Conservation (phyloP, 2,113 vertebrate species). For the Hyla sarda region DNA sequence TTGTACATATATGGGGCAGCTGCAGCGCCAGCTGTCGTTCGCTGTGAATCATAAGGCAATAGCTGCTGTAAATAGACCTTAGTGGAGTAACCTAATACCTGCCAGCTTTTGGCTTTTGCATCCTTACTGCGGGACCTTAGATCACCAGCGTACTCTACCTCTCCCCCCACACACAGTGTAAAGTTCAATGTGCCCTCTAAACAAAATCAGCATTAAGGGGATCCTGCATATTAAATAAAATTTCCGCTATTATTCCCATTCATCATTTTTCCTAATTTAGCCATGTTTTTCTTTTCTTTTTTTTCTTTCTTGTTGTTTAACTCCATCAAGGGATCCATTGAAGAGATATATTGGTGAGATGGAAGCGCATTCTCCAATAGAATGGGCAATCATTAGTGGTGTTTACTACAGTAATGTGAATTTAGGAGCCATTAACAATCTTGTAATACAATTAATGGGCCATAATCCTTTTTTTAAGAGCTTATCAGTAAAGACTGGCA, state of each 20-base stretch:
- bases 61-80: conserved; percentile 90
- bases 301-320: conserved; percentile 9
- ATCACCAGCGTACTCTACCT: conserved; percentile 9
- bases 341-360: conserved; percentile 47
- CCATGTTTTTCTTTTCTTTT: conserved; percentile 1
- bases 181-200: conserved; percentile 17
- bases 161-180: conserved; percentile 6
- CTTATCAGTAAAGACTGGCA: conserved; percentile 45
- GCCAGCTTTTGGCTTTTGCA: conserved; percentile 84
- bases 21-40: conserved; percentile 92
- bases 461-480: conserved; percentile 46
- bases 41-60: conserved; percentile 86
- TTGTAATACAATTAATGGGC: conserved; percentile 58
- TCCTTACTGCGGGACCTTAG: conserved; percentile 74
- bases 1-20: conserved; percentile 88
- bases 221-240: conserved; percentile 11
- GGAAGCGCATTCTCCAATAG: conserved; percentile 30
- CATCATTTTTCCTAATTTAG: conserved; percentile 37
- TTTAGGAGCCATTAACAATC: conserved; percentile 39
- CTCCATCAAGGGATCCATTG: conserved; percentile 53
- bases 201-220: conserved; percentile 18
- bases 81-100: conserved; percentile 87
- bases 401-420: conserved; percentile 57
- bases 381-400: conserved; percentile 48
- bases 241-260: too few relatives aligned